Evolutionary conservation across 2,113 vertebrate genomes (phyloP), one percentile per base, ranked within the genome.

Genomic region (Myiagra hebetior): DNA sequence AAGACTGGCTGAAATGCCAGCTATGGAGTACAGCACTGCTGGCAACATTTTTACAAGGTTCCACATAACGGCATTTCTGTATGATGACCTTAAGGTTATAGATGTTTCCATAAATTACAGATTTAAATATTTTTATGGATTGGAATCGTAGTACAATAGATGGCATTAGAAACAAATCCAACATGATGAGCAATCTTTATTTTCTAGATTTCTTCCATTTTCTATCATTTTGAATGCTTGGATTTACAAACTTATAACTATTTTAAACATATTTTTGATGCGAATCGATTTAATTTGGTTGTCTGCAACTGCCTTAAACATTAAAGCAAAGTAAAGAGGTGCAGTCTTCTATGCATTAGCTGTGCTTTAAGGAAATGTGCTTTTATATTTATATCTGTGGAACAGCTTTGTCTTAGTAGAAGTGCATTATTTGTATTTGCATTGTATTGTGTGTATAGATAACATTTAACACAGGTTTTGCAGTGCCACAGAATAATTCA

Each of bases 51-150:
- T 84, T 80, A 64, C 76, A 78, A 78, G 56, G 53, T 87, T 94
- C 46, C 70, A 50, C 81, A 55, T 73, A 93, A 94, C 74, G 75
- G 59, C 70, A 88, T 80, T 96, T 82, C 89, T 93, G 46, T 70
- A 15, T 31, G 52, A 73, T 91, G 86, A 95, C 60, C 86, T 79
- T 76, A 85, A 89, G 74, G 83, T 84, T 93, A 52, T 63, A 60
- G 41, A 89, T 72, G 47, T 37, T 89, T 89, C 62, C 92, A 93
- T 94, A 89, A 94, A 96, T 91, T 81, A 73, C 33, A 65, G 56
- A 59, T 80, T 70, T 39, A 27, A n/a, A 7, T 22, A 26, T 78
- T 37, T 70, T 76, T 4, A 39, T 79, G 85, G 49, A 3, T 79
- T 30, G 52, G 52, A 87, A 49, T 44, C n/a, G 21, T 27, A 65